Percentiles rank a stretch among this genome's conserved stretches.
Conservation (phyloP, 2,113 vertebrate genomes). For the Oreochromis spilurus region DNA sequence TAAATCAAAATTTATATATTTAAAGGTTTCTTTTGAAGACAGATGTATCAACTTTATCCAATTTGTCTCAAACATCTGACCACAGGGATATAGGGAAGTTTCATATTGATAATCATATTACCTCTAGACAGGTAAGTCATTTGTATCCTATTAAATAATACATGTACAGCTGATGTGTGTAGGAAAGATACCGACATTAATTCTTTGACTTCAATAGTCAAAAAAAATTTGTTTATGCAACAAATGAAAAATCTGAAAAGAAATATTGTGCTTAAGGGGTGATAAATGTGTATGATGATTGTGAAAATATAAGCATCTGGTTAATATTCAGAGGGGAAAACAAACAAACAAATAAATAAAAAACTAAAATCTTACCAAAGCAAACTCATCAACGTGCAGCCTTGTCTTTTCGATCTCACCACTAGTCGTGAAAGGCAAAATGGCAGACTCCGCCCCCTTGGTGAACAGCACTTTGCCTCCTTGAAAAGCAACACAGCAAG, state of each 20-base stretch:
- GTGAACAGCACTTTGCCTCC: slow-evolving; percentile 89
- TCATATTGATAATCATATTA: background rate
- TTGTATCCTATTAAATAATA: background rate
- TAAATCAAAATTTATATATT: background rate
- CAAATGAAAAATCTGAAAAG: background rate
- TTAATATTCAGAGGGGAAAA: background rate
- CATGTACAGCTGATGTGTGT: background rate
- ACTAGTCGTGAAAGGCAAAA: slow-evolving; percentile 83
- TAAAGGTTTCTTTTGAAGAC: background rate
- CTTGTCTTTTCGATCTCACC: slow-evolving; percentile 94
- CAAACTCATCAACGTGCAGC: slow-evolving; percentile 95
- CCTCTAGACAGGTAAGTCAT: background rate
- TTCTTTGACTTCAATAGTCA: background rate
- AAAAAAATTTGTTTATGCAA: background rate
- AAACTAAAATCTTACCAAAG: slow-evolving; percentile 78
- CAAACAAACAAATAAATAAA: background rate
- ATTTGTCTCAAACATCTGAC: background rate
- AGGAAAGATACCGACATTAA: background rate
- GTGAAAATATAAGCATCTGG: background rate
- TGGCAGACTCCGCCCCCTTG: slow-evolving; percentile 93
- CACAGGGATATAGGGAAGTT: background rate
- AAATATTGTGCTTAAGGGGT: background rate
- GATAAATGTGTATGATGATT: background rate
- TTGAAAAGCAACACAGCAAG: slow-evolving; percentile 40
- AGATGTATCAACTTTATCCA: background rate